phyloP scores from a whole-genome alignment of 2,113 vertebrate genomes.

The Nibea albiflora region DNA sequence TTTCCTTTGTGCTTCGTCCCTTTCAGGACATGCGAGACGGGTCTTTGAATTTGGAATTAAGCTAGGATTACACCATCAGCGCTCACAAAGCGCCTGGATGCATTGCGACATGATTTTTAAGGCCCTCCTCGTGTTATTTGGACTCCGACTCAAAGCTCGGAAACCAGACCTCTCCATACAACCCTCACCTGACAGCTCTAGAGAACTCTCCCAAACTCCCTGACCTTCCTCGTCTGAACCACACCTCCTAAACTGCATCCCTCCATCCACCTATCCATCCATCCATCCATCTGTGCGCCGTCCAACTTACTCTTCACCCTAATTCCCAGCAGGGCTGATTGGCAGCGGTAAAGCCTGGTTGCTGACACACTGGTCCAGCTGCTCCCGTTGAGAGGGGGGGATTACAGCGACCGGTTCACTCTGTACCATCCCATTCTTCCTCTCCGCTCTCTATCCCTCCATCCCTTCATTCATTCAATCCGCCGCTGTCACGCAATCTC shows the following conservation, averaged over 20 bases:
- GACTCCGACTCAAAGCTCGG: not conserved
- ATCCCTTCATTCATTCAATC: constrained; percentile 76
- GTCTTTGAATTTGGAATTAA: not conserved
- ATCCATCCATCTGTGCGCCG: not conserved
- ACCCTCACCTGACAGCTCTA: not conserved
- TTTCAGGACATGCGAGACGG: not conserved
- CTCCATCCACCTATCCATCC: constrained; percentile 17
- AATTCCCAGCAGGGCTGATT: constrained; percentile 56
- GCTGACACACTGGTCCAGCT: constrained; percentile 70
- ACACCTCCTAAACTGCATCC: not conserved
- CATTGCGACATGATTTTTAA: no score
- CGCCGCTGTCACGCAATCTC: constrained; percentile 63
- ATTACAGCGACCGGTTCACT: constrained; percentile 66
- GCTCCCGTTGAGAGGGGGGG: constrained; percentile 60
- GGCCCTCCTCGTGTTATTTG: not conserved
- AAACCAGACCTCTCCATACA: not conserved
- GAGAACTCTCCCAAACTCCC: not conserved
- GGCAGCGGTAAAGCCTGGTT: constrained; percentile 56
- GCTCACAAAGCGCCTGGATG: not conserved
- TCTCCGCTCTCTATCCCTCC: constrained; percentile 58
- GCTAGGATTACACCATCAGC: not conserved
- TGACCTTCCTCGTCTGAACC: not conserved
- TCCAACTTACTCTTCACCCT: not conserved
- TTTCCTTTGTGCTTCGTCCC: not conserved
- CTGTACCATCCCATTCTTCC: constrained; percentile 60